Percentiles rank a stretch among this genome's conserved stretches.
These are phyloP conservation scores for Australoheros facetus DNA, from an alignment of 2,797 vertebrate species.

Conservation along the genomic window DNA sequence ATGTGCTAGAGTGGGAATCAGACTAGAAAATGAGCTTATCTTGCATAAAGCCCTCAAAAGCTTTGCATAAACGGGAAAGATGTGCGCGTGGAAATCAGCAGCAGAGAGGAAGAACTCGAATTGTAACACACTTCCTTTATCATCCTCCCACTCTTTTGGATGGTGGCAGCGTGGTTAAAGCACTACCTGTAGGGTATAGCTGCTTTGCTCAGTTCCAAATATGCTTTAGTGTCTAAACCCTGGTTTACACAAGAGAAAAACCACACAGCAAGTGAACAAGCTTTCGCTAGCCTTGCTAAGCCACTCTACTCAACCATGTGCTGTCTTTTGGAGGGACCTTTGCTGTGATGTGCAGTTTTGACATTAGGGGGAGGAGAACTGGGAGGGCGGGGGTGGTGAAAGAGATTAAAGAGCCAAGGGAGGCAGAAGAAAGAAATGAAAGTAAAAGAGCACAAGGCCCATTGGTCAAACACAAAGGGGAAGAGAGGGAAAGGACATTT, in stretches of 20 bases:
- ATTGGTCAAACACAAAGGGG: slow-evolving; percentile 83
- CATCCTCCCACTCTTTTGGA: slow-evolving; percentile 82
- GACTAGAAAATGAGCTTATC: slow-evolving; percentile 86
- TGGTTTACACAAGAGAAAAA: slow-evolving; percentile 59
- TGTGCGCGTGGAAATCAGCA: slow-evolving; percentile 75
- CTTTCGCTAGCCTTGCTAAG: slow-evolving; percentile 65
- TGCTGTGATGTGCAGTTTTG: slow-evolving; percentile 71
- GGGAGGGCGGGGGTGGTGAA: slow-evolving; percentile 71
- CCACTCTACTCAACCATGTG: slow-evolving; percentile 58
- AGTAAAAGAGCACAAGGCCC: slow-evolving; percentile 80
- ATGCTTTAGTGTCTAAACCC: slow-evolving; percentile 63
- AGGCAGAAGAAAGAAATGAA: slow-evolving; percentile 77
- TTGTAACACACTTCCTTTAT: slow-evolving; percentile 77
- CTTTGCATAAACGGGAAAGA: slow-evolving; percentile 85
- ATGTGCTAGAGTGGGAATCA: slow-evolving; percentile 80
- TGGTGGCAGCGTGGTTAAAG: slow-evolving; percentile 71
- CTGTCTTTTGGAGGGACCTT: slow-evolving; percentile 65
- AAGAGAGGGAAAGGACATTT: slow-evolving; percentile 75
- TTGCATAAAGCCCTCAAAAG: slow-evolving; percentile 83
- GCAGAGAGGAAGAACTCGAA: slow-evolving; percentile 72
- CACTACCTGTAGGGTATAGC: slow-evolving; percentile 83
- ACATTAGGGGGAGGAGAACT: slow-evolving; percentile 72
- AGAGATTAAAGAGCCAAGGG: slow-evolving; percentile 80
- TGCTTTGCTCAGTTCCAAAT: slow-evolving; percentile 58
- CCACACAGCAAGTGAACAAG: slow-evolving; percentile 70